Conservation (phyloP, 2,797 vertebrate genomes). For the Microhierax caerulescens region DNA sequence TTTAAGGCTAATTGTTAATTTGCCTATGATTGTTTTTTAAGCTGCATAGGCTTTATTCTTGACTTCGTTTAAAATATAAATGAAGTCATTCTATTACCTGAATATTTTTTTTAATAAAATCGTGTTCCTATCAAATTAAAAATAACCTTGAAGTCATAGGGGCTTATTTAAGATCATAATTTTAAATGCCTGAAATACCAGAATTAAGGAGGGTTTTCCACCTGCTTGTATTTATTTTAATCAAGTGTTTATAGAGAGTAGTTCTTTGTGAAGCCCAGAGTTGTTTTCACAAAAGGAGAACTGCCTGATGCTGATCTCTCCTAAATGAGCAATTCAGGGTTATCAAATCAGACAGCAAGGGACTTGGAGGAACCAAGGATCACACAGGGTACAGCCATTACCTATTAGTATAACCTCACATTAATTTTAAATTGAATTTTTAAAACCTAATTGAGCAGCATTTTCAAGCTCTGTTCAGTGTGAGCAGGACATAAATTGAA, state of each 20-base stretch:
- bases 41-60: neutral
- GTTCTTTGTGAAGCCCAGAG: neutral
- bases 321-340: conserved; percentile 49
- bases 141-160: neutral
- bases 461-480: conserved; percentile 63
- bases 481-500: conserved; percentile 65
- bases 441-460: conserved; percentile 65
- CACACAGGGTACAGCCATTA: conserved; percentile 37
- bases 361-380: conserved; percentile 32
- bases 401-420: conserved; percentile 61
- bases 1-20: neutral
- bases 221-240: neutral
- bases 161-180: neutral
- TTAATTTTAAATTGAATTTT: conserved; percentile 71
- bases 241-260: neutral
- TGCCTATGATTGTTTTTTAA: neutral
- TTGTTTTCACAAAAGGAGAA: conserved; percentile 27
- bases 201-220: neutral
- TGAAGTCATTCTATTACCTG: neutral
- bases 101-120: neutral
- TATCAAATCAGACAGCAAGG: conserved; percentile 64
- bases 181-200: neutral
- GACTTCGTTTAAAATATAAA: neutral
- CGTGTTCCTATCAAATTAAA: neutral
- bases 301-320: conserved; percentile 43